Evolutionary conservation across 2,888 invertebrate species (phyloP).

Genomic region (Autographa gamma): DNA sequence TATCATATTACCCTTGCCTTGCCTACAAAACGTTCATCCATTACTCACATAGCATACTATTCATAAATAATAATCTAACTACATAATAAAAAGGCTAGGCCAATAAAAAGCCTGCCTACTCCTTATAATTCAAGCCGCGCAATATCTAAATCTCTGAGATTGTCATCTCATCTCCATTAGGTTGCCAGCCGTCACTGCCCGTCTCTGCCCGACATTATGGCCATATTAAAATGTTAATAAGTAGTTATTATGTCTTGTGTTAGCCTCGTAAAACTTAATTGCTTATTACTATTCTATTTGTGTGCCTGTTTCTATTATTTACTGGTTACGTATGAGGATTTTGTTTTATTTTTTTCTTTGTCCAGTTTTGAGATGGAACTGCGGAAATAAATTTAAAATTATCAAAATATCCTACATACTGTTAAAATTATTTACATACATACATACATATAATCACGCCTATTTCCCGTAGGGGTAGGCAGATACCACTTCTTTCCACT

Average conservation of each 20-base stretch:
- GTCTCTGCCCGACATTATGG: slow-evolving; percentile 53
- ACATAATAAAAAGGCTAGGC: not conserved
- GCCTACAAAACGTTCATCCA: not conserved
- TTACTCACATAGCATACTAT: not conserved
- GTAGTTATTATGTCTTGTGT: slow-evolving; percentile 59
- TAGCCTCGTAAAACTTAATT: slow-evolving; percentile 61
- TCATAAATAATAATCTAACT: not conserved
- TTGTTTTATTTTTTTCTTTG: not conserved
- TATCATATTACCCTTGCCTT: not conserved
- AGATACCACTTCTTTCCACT: too few species aligned
- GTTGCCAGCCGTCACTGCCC: slow-evolving; percentile 51
- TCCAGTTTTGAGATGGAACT: not conserved
- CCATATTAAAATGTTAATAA: slow-evolving; percentile 63
- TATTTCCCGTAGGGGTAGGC: too few species aligned
- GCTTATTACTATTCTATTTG: slow-evolving; percentile 60
- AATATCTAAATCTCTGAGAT: slow-evolving; percentile 51
- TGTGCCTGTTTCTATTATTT: slow-evolving; percentile 52
- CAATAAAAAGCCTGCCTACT: not conserved
- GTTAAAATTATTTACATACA: too few species aligned
- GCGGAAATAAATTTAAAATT: too few species aligned
- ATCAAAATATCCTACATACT: too few species aligned
- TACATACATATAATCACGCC: too few species aligned
- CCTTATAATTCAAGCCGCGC: slow-evolving; percentile 37
- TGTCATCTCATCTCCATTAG: slow-evolving; percentile 48
- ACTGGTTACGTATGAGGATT: slow-evolving; percentile 8